Percentiles rank a stretch among this genome's conserved stretches.
Conservation (phyloP, 2,888 invertebrate genomes). For the Synergus laeviventris region DNA sequence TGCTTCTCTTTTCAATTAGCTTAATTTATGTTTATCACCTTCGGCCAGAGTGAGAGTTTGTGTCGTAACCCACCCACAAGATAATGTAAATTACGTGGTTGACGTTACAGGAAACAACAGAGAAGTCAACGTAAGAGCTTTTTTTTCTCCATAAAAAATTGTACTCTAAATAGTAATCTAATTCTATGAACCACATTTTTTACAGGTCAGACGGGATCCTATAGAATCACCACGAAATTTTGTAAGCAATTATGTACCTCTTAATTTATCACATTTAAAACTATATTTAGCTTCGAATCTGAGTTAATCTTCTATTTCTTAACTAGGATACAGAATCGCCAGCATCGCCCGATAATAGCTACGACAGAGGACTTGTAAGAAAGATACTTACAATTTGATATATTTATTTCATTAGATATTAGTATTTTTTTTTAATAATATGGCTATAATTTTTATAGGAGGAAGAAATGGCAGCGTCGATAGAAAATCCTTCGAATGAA, state of each 20-base stretch:
- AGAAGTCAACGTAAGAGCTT: neutral
- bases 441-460: too few relatives aligned
- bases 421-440: too few relatives aligned
- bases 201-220: neutral
- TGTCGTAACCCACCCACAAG: neutral
- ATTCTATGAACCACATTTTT: neutral
- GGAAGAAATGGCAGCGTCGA: too few relatives aligned
- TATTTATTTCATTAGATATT: too few relatives aligned
- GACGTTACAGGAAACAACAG: neutral
- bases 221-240: neutral
- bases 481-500: too few relatives aligned
- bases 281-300: neutral
- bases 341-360: neutral
- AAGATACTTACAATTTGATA: too few relatives aligned
- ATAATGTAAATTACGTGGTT: neutral
- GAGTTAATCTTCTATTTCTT: neutral
- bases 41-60: neutral
- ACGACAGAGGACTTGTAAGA: neutral
- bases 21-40: neutral
- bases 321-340: neutral
- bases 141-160: neutral
- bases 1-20: neutral
- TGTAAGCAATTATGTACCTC: neutral
- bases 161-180: neutral
- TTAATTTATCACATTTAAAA: neutral